Conservation (phyloP, 2,888 invertebrate species). For the Tromatobia lineatoria region DNA sequence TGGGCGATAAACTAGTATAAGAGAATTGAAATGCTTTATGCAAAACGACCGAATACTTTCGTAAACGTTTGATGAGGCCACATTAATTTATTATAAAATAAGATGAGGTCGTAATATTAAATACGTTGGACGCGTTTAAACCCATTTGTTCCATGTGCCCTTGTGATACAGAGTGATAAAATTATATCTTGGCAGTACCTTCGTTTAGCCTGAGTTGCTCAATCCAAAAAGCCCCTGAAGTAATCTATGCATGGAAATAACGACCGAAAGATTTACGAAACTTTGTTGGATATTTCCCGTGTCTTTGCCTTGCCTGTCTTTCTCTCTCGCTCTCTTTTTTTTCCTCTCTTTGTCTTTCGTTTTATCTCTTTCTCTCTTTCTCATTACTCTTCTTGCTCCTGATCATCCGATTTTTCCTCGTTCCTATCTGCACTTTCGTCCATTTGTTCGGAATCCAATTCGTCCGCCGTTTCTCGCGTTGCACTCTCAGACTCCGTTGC, state of each 20-base stretch:
- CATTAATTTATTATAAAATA: constrained; percentile 50
- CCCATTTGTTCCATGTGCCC: constrained; percentile 50
- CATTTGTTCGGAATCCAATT: constrained; percentile 82
- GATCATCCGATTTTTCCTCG: constrained; percentile 82
- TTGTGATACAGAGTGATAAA: constrained; percentile 65
- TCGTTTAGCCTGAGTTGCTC: constrained; percentile 75
- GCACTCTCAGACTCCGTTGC: constrained; percentile 76
- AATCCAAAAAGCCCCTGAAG: constrained; percentile 74
- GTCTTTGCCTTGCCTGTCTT: constrained; percentile 19
- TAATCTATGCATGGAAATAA: constrained; percentile 74
- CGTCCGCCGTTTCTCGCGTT: constrained; percentile 77
- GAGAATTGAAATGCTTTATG: constrained; percentile 29
- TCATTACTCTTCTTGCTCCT: constrained; percentile 83
- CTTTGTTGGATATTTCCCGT: constrained; percentile 64
- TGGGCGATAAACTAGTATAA: neutral
- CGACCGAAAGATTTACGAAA: constrained; percentile 74
- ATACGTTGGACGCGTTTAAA: constrained; percentile 22
- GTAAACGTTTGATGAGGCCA: constrained; percentile 51
- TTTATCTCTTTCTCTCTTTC: constrained; percentile 22
- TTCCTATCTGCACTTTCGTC: constrained; percentile 81
- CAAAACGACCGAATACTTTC: constrained; percentile 49
- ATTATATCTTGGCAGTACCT: constrained; percentile 77
- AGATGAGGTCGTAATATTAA: constrained; percentile 50
- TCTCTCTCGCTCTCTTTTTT: neutral
- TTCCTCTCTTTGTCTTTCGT: neutral